Evolutionary conservation across 2,888 invertebrate genomes (phyloP), one percentile per base, ranked within the genome.

Genomic region (Euplagia quadripunctaria): DNA sequence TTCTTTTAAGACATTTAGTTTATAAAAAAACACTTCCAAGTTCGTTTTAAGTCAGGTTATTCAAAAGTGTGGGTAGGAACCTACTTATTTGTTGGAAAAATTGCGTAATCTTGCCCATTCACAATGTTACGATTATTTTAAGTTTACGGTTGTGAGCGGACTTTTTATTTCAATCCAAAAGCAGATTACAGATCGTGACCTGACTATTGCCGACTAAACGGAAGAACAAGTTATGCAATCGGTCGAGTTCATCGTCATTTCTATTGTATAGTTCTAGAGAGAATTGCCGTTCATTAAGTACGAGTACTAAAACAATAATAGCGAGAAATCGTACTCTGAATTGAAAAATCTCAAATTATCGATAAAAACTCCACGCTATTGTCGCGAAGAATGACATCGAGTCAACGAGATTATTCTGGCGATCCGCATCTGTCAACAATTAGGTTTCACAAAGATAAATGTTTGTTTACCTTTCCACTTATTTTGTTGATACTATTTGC

Each of bases 221-320:
- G 84, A 85, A 86, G 78, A 81, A 75, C 72, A 72, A 71, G 73
- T 87, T 86, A 80, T 71, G 81, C 69, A 84, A 86, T 70, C 67
- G 74, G 66, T 73, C 73, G 83, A 83, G 81, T 82, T 84, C 81
- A 85, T 82, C 79, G 78, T 72, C 71, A 72, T 78, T n/a, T n/a
- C n/a, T 78, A 72, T 64, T 74, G 51, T 76, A 73, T 71, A 75
- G 73, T 79, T 78, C 72, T 80, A 77, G 79, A 82, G 80, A 85
- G 78, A 83, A 82, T 80, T 71, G 74, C 78, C 69, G 69, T 72
- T 81, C 67, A 81, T 81, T 42, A 41, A 68, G n/a, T 81, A 80
- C 70, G 63, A 68, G 67, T 71, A 80, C 51, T 72, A 64, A 74
- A 79, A 75, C 43, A 86, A 86, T 85, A 87, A 86, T 82, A 77